Conservation (phyloP, 1,140 invertebrate genomes). For the Cydia splendana region DNA sequence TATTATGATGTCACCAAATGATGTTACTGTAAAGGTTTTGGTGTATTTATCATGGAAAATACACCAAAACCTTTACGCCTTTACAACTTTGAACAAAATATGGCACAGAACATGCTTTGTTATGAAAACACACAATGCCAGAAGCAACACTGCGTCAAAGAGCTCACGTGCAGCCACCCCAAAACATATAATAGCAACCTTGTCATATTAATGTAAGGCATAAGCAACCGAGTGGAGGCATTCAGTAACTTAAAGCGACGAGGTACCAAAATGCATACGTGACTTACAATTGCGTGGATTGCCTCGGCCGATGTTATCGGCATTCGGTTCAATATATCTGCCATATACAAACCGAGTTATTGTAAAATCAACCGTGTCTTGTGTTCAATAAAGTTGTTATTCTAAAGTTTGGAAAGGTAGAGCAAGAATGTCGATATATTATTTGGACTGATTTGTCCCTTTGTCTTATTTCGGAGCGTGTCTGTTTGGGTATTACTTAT, state of each 20-base stretch:
- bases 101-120: background rate
- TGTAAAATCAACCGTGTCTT: background rate
- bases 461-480: slow-evolving; percentile 20
- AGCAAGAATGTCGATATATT: background rate
- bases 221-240: background rate
- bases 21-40: no score
- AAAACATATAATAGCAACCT: background rate
- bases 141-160: slow-evolving; percentile 1
- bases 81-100: background rate
- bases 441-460: slow-evolving; percentile 14
- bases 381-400: background rate
- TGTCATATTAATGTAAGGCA: background rate
- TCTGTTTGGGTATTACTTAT: background rate
- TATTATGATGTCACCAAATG: no score
- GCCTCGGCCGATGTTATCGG: slow-evolving; percentile 2
- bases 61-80: background rate
- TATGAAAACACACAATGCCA: background rate
- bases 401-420: background rate
- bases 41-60: no score
- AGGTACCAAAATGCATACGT: slow-evolving; percentile 23
- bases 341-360: background rate
- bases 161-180: background rate
- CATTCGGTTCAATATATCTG: slow-evolving; percentile 16
- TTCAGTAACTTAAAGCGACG: slow-evolving; percentile 8
- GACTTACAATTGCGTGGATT: slow-evolving; percentile 20